A percentile compares a stretch with the other conserved stretches of the same genome.
Conservation (phyloP, 2,797 vertebrate genomes). For the Cyclura pinguis region DNA sequence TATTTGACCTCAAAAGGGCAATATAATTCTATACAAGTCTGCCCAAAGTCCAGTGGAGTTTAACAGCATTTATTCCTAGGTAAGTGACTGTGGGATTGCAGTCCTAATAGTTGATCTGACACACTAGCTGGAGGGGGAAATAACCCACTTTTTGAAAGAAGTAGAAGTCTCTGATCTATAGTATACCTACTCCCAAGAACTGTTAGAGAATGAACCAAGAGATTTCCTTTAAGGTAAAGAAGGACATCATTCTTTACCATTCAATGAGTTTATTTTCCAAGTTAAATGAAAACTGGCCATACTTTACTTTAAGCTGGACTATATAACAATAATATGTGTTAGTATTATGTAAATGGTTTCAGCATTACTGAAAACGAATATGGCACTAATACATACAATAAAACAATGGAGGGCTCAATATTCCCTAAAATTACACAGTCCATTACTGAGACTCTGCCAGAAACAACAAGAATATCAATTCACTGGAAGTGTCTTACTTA, state of each 20-base stretch:
- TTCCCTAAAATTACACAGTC: not conserved
- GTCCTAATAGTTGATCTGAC: not conserved
- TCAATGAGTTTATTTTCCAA: not conserved
- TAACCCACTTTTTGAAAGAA: not conserved
- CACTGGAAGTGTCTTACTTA: not conserved
- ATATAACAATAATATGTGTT: not conserved
- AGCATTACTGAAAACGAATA: not conserved
- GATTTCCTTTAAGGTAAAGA: conserved; percentile 31
- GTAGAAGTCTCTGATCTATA: not conserved
- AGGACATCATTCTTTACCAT: not conserved
- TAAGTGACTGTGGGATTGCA: no score
- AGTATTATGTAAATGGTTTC: not conserved
- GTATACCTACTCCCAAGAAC: not conserved
- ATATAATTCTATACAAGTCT: not conserved
- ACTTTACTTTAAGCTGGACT: not conserved
- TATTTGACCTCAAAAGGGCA: no score
- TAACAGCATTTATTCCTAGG: not conserved
- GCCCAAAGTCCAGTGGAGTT: not conserved
- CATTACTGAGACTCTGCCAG: not conserved
- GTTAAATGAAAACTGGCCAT: not conserved
- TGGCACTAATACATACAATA: not conserved
- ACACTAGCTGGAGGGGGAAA: not conserved
- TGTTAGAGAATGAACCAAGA: not conserved
- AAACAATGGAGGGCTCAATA: not conserved
- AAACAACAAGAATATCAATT: not conserved